A percentile compares a stretch with the other conserved stretches of the same genome.
phyloP scores from a whole-genome alignment of 2,113 vertebrate genomes.

The Tilapia sparmanii region DNA sequence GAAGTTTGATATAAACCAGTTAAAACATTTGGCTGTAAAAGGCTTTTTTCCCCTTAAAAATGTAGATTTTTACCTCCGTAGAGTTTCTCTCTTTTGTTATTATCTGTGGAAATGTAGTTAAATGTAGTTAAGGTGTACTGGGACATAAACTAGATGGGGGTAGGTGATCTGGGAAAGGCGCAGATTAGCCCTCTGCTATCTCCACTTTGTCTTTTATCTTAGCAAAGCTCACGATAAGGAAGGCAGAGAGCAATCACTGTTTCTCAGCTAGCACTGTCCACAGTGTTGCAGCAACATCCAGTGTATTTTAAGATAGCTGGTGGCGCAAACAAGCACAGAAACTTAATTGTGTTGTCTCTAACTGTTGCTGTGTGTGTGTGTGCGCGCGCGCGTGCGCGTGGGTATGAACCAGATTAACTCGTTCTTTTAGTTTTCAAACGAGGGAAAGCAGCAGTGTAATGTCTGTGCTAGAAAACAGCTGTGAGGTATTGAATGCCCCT shows the following conservation, averaged over 20 bases:
- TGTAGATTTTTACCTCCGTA: background rate
- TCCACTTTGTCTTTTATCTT: background rate
- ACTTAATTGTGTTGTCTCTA: background rate
- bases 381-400: accelerated
- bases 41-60: background rate
- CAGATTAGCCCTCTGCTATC: background rate
- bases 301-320: background rate
- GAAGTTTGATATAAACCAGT: background rate
- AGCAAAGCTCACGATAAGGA: background rate
- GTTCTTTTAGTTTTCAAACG: background rate
- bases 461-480: background rate
- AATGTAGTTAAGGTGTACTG: background rate
- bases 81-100: background rate
- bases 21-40: background rate
- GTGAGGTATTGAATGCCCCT: background rate
- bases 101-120: background rate
- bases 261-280: background rate
- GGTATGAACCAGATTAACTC: background rate
- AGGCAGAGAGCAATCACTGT: background rate
- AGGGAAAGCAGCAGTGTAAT: background rate
- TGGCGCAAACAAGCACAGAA: background rate
- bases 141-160: background rate
- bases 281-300: background rate
- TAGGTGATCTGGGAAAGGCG: background rate
- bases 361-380: background rate